Evolutionary conservation across 1,140 invertebrate genomes (phyloP).

Genomic region (Sitodiplosis mosellana): DNA sequence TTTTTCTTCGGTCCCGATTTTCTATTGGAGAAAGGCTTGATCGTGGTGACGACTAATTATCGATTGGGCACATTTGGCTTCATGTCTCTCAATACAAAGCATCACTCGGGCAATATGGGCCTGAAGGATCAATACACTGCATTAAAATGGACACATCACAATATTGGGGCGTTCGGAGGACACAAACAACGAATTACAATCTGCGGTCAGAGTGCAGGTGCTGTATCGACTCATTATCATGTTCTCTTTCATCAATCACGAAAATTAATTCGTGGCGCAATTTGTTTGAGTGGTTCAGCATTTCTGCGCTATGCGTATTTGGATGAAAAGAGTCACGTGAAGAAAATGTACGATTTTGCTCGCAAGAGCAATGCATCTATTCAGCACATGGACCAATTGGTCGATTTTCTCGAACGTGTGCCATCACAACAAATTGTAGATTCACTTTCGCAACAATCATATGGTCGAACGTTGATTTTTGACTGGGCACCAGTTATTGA

Average conservation of each 20-base stretch:
- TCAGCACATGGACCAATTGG: too few relatives aligned
- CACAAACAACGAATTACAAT: slow-evolving; percentile 31
- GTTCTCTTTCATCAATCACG: neutral
- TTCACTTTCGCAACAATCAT: too few relatives aligned
- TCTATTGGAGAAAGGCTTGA: slow-evolving; percentile 38
- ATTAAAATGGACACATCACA: slow-evolving; percentile 35
- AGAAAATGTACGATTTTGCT: too few relatives aligned
- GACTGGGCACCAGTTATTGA: too few relatives aligned
- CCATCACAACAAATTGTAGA: too few relatives aligned
- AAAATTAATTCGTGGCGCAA: neutral
- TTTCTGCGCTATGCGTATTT: neutral
- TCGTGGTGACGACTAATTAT: slow-evolving; percentile 50
- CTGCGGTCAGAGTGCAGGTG: slow-evolving; percentile 29
- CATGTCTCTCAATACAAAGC: slow-evolving; percentile 30
- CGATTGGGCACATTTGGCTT: slow-evolving; percentile 42
- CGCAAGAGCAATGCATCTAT: too few relatives aligned
- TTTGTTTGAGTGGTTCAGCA: neutral
- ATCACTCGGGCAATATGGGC: slow-evolving; percentile 37
- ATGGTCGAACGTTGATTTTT: too few relatives aligned
- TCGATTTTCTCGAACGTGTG: too few relatives aligned
- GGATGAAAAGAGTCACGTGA: too few relatives aligned
- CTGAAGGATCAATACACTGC: slow-evolving; percentile 40
- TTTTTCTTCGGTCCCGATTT: slow-evolving; percentile 40
- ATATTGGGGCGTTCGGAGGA: slow-evolving; percentile 33
- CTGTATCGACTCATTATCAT: neutral